Evolutionary conservation across 2,888 invertebrate genomes (phyloP), one percentile per base, ranked within the genome.

Genomic region (Sclerodermus sp.): DNA sequence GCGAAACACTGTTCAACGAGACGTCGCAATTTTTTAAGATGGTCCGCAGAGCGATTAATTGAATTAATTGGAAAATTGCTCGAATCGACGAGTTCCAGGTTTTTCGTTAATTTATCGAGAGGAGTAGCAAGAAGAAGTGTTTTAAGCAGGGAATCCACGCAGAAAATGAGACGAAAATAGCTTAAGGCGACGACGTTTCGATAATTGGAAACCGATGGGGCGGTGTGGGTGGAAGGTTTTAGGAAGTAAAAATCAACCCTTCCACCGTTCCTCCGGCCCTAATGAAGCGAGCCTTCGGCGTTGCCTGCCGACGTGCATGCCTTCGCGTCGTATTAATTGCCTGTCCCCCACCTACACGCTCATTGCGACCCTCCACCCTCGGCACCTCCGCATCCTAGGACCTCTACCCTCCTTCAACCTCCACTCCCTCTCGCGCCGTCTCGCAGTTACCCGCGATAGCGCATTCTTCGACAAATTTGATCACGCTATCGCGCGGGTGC

Each of bases 401-500:
- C 58, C 34, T 55, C 53, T 41, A 43, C 12, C 47, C 40, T 38
- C 54, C 52, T 51, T 37, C 14, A 39, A 32, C 17, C 51, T 42
- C 31, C 47, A 34, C 31, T 56, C 56, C 52, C 52, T 50, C 43
- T 37, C 12, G 30, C 17, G 47, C 62, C 61, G 55, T 46, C 62
- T 59, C 61, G 55, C 59, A 60, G 64, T 60, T 62, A 56, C 61
- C 66, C 65, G 59, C 68, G 66, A 64, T 71, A 62, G 64, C 66
- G 65, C 72, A 73, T 74, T 74, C 72, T 74, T 74, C 73, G 71
- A 71, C 71, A 74, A 73, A 74, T 74, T 74, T 70, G 73, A 73
- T 72, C 73, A 73, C 73, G 73, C 73, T 70, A 74, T 67, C 67
- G 64, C 58, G 54, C 63, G 55, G 68, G 58, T 58, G 55, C 52